A percentile compares a stretch with the other conserved stretches of the same genome.
phyloP scores from a whole-genome alignment of 2,113 vertebrate genomes.

The Zosterops hypoxanthus region DNA sequence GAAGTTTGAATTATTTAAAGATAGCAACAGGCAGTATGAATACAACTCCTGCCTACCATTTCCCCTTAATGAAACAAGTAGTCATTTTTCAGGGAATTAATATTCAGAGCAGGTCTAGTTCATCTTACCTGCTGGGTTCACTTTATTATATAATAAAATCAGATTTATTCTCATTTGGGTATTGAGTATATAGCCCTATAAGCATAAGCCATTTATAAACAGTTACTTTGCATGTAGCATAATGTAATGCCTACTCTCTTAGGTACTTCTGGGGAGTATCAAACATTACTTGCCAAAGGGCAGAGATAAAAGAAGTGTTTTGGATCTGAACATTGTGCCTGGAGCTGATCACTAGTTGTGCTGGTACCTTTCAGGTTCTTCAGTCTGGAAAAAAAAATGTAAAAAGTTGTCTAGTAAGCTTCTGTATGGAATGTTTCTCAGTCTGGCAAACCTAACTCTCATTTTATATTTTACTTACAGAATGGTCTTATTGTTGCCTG shows the following conservation, averaged over 20 bases:
- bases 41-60: neutral
- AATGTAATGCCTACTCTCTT: neutral
- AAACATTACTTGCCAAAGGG: neutral
- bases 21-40: neutral
- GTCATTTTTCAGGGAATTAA: neutral
- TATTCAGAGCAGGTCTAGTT: neutral
- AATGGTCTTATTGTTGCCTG: conserved; percentile 91
- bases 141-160: conserved; percentile 36
- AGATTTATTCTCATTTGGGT: conserved; percentile 46
- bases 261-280: neutral
- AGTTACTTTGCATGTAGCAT: conserved; percentile 20
- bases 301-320: neutral
- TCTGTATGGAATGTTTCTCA: neutral
- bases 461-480: conserved; percentile 73
- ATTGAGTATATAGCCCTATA: neutral
- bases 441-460: neutral
- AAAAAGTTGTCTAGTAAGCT: neutral
- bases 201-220: conserved; percentile 22
- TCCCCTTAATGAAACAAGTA: neutral
- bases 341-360: neutral
- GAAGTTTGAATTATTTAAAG: neutral
- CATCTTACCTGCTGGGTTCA: neutral
- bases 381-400: neutral
- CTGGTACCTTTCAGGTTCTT: neutral
- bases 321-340: conserved; percentile 8